phyloP scores from a whole-genome alignment of 2,888 invertebrate species.

The Dolichopus griseipennis region DNA sequence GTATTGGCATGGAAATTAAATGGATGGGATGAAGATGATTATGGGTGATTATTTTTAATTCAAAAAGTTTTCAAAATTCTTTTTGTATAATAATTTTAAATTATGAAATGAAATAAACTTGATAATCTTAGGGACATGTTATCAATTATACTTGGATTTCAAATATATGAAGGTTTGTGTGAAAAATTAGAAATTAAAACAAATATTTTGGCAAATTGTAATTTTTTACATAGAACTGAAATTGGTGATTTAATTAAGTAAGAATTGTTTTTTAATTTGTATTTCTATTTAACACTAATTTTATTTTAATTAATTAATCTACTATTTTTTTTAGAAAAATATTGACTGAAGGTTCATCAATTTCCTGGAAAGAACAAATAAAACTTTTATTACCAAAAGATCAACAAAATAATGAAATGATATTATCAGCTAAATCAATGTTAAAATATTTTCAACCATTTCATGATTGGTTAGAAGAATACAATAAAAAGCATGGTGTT shows the following conservation, averaged over 20 bases:
- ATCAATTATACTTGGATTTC: neutral
- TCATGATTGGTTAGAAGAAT: slow-evolving; percentile 48
- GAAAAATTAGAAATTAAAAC: neutral
- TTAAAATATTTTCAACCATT: slow-evolving; percentile 56
- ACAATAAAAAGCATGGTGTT: slow-evolving; percentile 45
- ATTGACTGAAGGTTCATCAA: neutral
- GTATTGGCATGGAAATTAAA: neutral
- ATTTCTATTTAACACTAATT: neutral
- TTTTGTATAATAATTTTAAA: too few species aligned
- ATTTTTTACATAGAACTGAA: neutral
- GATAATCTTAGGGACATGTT: neutral
- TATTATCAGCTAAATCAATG: neutral
- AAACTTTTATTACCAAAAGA: neutral
- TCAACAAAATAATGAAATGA: neutral
- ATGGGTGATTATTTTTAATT: neutral
- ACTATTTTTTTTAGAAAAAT: neutral
- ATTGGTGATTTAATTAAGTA: neutral
- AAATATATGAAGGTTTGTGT: slow-evolving; percentile 10
- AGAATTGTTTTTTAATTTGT: neutral
- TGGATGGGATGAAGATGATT: slow-evolving; percentile 4
- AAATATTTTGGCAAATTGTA: neutral
- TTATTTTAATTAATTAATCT: neutral
- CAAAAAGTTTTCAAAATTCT: too few species aligned
- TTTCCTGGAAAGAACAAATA: neutral
- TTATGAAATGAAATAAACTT: too few species aligned